Evolutionary conservation across 1,140 invertebrate genomes (phyloP).

Genomic region (Chlorops oryzae): DNA sequence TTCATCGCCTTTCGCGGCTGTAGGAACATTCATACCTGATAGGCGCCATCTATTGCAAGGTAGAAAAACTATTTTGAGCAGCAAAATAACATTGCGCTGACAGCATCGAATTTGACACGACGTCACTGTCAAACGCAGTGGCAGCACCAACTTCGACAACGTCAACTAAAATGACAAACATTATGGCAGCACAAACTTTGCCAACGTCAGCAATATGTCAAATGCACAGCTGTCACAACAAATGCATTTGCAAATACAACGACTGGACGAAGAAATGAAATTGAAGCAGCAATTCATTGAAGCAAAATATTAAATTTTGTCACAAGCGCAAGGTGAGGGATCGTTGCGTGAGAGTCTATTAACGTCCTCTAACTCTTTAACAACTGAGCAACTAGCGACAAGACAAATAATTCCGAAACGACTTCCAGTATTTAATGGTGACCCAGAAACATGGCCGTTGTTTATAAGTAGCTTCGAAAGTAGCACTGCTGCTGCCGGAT

Average conservation of each 20-base stretch:
- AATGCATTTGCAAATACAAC: conserved; percentile 2
- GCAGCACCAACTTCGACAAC: no score
- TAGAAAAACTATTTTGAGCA: no score
- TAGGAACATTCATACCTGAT: no score
- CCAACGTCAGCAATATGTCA: no score
- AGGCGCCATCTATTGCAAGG: no score
- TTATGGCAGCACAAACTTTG: no score
- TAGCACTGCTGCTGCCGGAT: background rate
- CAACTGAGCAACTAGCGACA: conserved; percentile 4
- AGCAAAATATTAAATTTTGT: conserved; percentile 5
- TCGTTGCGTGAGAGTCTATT: background rate
- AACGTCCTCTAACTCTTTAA: background rate
- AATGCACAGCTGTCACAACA: background rate
- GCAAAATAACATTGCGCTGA: no score
- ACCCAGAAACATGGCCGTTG: conserved; percentile 9
- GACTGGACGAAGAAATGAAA: conserved; percentile 7
- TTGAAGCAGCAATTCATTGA: conserved; percentile 4
- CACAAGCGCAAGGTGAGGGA: background rate
- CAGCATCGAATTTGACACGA: no score
- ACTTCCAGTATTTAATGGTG: conserved; percentile 5
- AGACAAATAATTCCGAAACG: background rate
- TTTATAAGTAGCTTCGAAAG: conserved; percentile 11
- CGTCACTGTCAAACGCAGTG: no score
- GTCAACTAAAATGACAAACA: no score
- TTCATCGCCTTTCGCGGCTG: no score